Percentiles rank a stretch among this genome's conserved stretches.
phyloP scores from a whole-genome alignment of 2,888 invertebrate genomes.

The Lasioglossum marginatum region DNA sequence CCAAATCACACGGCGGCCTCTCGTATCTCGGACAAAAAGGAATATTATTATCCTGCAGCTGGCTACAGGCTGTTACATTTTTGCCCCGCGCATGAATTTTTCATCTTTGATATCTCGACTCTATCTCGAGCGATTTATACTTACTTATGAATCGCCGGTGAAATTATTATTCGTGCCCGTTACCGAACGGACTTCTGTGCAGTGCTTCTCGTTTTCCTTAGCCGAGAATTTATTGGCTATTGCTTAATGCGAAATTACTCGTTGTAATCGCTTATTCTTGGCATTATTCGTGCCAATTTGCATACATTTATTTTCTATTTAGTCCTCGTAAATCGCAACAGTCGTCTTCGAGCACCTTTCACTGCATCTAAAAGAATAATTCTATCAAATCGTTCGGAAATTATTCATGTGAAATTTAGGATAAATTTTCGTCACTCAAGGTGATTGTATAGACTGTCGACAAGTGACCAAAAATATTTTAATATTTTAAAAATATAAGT shows the following conservation, averaged over 20 bases:
- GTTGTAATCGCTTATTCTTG: neutral
- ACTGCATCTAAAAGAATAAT: neutral
- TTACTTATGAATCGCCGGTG: neutral
- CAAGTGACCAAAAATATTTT: neutral
- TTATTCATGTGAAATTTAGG: neutral
- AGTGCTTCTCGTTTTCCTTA: neutral
- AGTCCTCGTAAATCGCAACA: neutral
- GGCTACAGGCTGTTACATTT: slow-evolving; percentile 37
- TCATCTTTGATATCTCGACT: neutral
- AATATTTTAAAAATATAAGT: neutral
- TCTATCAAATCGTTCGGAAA: neutral
- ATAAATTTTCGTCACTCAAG: neutral
- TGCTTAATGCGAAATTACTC: neutral
- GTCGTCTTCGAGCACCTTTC: neutral
- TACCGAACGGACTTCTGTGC: neutral
- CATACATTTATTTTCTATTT: neutral
- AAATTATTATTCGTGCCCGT: slow-evolving; percentile 2
- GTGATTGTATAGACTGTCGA: neutral
- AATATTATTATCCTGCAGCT: slow-evolving; percentile 55
- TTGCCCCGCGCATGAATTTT: slow-evolving; percentile 7
- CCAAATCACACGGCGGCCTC: slow-evolving; percentile 66
- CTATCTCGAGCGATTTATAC: neutral
- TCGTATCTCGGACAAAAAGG: slow-evolving; percentile 54
- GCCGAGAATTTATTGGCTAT: neutral
- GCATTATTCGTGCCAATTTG: neutral